Evolutionary conservation across 2,113 vertebrate genomes (phyloP), one percentile per base, ranked within the genome.

Genomic region (rat (Rattus norvegicus)): DNA sequence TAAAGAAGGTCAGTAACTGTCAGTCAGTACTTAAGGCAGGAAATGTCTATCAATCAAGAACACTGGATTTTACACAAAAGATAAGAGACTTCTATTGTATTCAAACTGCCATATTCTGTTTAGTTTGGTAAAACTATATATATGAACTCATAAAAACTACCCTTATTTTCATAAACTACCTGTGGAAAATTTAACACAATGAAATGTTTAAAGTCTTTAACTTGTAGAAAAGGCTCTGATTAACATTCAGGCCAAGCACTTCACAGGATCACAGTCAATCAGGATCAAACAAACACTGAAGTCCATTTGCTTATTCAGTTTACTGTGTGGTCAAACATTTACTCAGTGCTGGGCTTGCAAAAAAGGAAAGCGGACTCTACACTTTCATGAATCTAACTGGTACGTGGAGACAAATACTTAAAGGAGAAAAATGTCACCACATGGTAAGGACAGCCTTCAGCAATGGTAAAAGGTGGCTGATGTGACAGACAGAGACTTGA

Each of bases 171-270:
- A 49, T 39, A 13, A 92, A 19, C 63, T 70, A 33, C 36, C 67
- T 91, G 39, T 92, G 43, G 83, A 81, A 92, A 83, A 83, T 69
- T 43, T 20, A 88, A 59, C 24, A 75, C 17, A 36, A 28, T 90
- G 47, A 90, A 96, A 96, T 77, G 47, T 84, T 43, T 70, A 47
- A 91, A 72, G 28, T 28, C 33, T n/a, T 76, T 67, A 52, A 17
- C 28, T 86, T 84, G 93, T 49, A n/a, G 80, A 87, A n/a, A 89
- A 92, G 72, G 19, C 24, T 90, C 76, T 91, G 63, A 93, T 63
- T 69, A 79, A 75, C 52, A 95, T n/a, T 12, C 17, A 67, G 33
- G 77, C 33, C 76, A 59, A 73, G 10, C 30, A 39, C 49, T 72
- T 79, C 76, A 92, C 4, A 76, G 70, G 52, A 63, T 11, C 52